These are phyloP conservation scores for Montifringilla adamsi DNA, from an alignment of 2,113 vertebrate genomes.

Conservation along the genomic window DNA sequence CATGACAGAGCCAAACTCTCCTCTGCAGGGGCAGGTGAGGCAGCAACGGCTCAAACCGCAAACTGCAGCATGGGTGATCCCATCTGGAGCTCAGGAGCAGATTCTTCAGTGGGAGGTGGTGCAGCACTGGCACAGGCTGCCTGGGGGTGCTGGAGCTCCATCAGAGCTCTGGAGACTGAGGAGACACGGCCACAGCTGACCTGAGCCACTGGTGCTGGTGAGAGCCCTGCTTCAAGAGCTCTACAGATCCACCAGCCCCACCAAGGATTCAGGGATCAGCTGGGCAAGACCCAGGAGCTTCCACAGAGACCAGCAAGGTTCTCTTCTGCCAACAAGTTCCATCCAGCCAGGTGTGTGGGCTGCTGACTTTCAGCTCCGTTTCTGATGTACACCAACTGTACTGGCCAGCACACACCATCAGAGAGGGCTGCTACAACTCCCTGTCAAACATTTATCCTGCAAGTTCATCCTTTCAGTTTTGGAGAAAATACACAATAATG, in stretches of 20 bases:
- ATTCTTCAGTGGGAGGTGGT: not conserved
- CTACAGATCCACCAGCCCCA: not conserved
- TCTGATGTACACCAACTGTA: not conserved
- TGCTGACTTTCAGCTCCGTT: not conserved
- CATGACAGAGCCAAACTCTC: not conserved
- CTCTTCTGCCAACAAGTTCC: not conserved
- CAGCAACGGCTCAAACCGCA: not conserved
- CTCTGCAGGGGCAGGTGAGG: not conserved
- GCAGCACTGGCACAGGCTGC: not conserved
- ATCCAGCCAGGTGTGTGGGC: rapidly evolving
- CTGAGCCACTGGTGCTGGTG: not conserved
- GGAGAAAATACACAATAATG: not conserved
- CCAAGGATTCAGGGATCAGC: not conserved
- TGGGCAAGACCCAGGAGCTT: not conserved
- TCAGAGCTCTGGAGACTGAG: not conserved
- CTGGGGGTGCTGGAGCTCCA: not conserved
- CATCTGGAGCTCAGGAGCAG: not conserved
- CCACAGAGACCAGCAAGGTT: not conserved
- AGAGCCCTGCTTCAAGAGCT: not conserved
- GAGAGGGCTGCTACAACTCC: too few relatives aligned
- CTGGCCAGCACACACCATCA: not conserved
- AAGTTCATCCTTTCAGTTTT: not conserved
- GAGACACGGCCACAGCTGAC: not conserved
- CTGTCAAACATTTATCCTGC: too few relatives aligned
- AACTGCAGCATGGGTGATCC: rapidly evolving